Conservation (phyloP, 2,888 invertebrate species). For the Alviniconcha strummeri region DNA sequence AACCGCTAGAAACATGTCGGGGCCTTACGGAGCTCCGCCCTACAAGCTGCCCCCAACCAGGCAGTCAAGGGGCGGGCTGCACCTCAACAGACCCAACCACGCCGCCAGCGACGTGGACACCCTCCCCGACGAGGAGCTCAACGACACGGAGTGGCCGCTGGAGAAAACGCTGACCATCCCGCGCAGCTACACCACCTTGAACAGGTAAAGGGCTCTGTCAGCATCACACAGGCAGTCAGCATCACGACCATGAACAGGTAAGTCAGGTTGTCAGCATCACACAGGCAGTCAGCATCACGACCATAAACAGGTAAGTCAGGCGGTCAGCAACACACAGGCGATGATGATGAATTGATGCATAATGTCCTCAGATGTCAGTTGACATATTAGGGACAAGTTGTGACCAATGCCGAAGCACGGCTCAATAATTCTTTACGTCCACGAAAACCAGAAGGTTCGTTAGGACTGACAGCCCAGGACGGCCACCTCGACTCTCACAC, state of each 20-base stretch:
- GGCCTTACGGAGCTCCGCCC: constrained; percentile 7
- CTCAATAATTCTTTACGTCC: no score
- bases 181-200: neutral
- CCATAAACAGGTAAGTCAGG: neutral
- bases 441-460: no score
- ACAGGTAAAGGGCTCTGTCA: no score
- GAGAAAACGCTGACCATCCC: constrained; percentile 11
- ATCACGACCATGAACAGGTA: neutral
- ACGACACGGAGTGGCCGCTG: constrained; percentile 25
- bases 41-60: neutral
- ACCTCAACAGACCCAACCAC: neutral
- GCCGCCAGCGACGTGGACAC: neutral
- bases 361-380: no score
- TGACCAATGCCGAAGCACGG: no score
- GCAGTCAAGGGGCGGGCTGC: neutral
- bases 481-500: no score
- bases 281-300: neutral
- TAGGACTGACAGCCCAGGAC: no score
- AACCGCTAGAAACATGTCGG: constrained; percentile 16
- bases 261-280: neutral
- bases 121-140: neutral
- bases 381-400: no score
- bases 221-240: no score
- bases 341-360: no score
- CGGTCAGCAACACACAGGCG: neutral